Conservation (phyloP, 2,113 vertebrate species). For the Tragelaphus scriptus region DNA sequence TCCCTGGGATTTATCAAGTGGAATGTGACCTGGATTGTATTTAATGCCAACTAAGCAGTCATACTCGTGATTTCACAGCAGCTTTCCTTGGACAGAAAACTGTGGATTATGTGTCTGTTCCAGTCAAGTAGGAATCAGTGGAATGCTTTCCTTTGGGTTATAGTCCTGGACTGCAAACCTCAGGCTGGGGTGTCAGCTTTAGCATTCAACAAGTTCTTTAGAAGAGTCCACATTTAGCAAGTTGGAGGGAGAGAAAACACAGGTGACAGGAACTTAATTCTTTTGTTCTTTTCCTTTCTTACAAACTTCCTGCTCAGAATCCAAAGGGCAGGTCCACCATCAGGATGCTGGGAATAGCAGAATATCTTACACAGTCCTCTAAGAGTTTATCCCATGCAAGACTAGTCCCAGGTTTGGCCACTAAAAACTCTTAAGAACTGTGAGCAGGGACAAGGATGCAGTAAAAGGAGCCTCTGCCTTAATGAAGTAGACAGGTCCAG, state of each 20-base stretch:
- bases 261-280: too few relatives aligned
- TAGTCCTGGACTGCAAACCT: background rate
- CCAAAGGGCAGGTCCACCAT: background rate
- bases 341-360: background rate
- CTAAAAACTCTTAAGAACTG: background rate
- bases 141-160: background rate
- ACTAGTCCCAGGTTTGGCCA: background rate
- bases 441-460: background rate
- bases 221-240: background rate
- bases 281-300: conserved; percentile 13
- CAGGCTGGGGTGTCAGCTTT: background rate
- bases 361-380: background rate
- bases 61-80: background rate
- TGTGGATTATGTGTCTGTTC: background rate
- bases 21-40: background rate
- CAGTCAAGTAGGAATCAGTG: background rate
- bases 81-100: background rate
- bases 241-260: too few relatives aligned
- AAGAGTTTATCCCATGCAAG: background rate
- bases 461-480: background rate
- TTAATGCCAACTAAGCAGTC: conserved; percentile 16
- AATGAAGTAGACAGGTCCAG: background rate
- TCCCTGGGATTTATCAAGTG: conserved; percentile 43
- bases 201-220: background rate
- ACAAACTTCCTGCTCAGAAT: background rate